Evolutionary conservation across 2,888 invertebrate genomes (phyloP).

Genomic region (Neoaliturus tenellus): DNA sequence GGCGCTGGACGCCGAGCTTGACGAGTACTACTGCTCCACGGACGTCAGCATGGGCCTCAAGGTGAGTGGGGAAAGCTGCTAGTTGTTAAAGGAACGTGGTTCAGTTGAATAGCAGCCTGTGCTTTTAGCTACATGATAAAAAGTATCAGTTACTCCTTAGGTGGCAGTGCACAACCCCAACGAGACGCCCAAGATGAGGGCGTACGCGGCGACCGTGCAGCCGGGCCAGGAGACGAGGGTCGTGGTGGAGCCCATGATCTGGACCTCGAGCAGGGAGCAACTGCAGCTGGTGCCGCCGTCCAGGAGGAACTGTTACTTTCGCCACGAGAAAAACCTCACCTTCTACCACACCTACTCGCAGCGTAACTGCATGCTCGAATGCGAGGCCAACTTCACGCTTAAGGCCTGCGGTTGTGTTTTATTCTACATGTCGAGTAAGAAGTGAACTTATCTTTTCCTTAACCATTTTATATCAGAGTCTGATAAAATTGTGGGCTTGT

Average conservation of each 20-base stretch:
- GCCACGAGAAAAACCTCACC: slow-evolving; percentile 81
- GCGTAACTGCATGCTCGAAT: slow-evolving; percentile 87
- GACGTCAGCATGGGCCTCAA: slow-evolving; percentile 85
- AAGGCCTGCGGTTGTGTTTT: slow-evolving; percentile 80
- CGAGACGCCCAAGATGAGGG: slow-evolving; percentile 87
- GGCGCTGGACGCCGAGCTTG: slow-evolving; percentile 81
- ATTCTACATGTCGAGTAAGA: slow-evolving; percentile 84
- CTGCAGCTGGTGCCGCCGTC: slow-evolving; percentile 77
- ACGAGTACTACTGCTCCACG: slow-evolving; percentile 88
- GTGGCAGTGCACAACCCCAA: slow-evolving; percentile 87
- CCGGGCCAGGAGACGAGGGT: slow-evolving; percentile 84
- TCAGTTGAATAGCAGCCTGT: background rate
- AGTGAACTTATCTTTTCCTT: no score
- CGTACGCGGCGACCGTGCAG: slow-evolving; percentile 82
- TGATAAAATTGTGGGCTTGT: no score
- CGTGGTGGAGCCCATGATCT: slow-evolving; percentile 68
- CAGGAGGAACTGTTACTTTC: slow-evolving; percentile 77
- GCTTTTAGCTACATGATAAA: background rate
- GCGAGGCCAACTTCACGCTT: slow-evolving; percentile 83
- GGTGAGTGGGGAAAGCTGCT: slow-evolving; percentile 72
- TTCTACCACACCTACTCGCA: slow-evolving; percentile 87
- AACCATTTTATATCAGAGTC: no score
- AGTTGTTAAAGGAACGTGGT: no score
- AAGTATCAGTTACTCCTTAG: slow-evolving; percentile 71
- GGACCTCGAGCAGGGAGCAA: slow-evolving; percentile 70